Percentiles rank a stretch among this genome's conserved stretches.
These are phyloP conservation scores for Sciurus niger DNA, from an alignment of 2,113 vertebrate species.

Conservation along the genomic window DNA sequence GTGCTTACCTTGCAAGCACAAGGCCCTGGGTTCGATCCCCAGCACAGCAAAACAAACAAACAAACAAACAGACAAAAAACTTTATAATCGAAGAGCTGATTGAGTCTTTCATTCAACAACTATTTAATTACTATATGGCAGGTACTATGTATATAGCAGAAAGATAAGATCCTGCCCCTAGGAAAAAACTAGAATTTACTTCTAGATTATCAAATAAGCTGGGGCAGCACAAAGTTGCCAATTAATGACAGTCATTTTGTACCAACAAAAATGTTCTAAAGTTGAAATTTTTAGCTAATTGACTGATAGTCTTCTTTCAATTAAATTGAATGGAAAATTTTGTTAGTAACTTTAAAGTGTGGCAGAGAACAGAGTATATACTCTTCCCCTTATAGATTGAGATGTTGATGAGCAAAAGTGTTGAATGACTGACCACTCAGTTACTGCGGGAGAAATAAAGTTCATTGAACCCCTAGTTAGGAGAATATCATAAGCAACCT, in stretches of 20 bases:
- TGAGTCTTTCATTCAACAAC: not conserved
- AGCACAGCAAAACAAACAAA: too few species aligned
- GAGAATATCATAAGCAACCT: not conserved
- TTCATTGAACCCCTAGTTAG: not conserved
- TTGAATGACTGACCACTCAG: not conserved
- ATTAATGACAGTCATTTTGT: not conserved
- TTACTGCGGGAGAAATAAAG: not conserved
- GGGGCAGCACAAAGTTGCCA: not conserved
- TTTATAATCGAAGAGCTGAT: not conserved
- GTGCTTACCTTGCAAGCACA: too few species aligned
- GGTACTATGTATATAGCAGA: too few species aligned
- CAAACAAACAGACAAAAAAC: not conserved
- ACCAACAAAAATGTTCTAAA: not conserved
- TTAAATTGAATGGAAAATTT: conserved; percentile 22
- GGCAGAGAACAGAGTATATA: not conserved
- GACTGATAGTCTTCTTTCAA: not conserved
- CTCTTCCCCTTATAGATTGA: not conserved
- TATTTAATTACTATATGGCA: not conserved
- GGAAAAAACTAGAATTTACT: not conserved
- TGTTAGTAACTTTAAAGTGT: not conserved
- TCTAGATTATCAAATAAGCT: not conserved
- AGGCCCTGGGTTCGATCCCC: too few species aligned
- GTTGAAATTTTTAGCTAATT: not conserved
- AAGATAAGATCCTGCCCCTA: not conserved
- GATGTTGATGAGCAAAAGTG: not conserved